A percentile compares a stretch with the other conserved stretches of the same genome.
Conservation (phyloP, 2,888 invertebrate species). For the Trichogramma dendrolimi region DNA sequence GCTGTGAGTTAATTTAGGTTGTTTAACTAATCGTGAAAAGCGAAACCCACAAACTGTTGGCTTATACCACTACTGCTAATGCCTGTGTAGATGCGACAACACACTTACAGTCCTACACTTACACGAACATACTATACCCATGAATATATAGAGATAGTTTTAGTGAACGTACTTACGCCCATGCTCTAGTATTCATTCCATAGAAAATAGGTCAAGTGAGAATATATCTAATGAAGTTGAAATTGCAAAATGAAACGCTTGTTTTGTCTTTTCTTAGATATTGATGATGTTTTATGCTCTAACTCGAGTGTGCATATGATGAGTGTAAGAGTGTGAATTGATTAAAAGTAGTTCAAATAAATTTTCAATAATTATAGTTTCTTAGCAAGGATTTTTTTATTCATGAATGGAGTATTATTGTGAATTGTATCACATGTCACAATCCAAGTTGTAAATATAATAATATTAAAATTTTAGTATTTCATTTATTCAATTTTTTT, state of each 20-base stretch:
- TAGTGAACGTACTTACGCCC: not conserved
- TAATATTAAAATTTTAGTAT: too few relatives aligned
- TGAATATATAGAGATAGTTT: not conserved
- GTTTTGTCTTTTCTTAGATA: constrained; percentile 16
- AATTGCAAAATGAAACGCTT: constrained; percentile 23
- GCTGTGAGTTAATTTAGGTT: constrained; percentile 25
- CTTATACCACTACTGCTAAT: constrained; percentile 2
- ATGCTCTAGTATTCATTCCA: not conserved
- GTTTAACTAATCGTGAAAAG: constrained; percentile 23
- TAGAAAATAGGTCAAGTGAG: constrained; percentile 25
- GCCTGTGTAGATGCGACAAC: constrained; percentile 14
- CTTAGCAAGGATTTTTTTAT: too few relatives aligned
- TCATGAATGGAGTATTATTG: too few relatives aligned
- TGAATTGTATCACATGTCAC: too few relatives aligned
- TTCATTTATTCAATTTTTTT: too few relatives aligned
- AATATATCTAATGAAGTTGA: constrained; percentile 23
- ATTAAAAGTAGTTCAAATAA: too few relatives aligned
- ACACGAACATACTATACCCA: not conserved
- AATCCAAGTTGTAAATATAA: too few relatives aligned
- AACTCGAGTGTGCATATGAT: too few relatives aligned
- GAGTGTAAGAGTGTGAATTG: too few relatives aligned
- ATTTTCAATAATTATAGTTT: too few relatives aligned
- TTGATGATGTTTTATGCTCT: too few relatives aligned
- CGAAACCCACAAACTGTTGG: not conserved
- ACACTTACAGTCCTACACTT: not conserved